Conservation (phyloP, 1,140 invertebrate genomes). For the Drosophila navojoa region DNA sequence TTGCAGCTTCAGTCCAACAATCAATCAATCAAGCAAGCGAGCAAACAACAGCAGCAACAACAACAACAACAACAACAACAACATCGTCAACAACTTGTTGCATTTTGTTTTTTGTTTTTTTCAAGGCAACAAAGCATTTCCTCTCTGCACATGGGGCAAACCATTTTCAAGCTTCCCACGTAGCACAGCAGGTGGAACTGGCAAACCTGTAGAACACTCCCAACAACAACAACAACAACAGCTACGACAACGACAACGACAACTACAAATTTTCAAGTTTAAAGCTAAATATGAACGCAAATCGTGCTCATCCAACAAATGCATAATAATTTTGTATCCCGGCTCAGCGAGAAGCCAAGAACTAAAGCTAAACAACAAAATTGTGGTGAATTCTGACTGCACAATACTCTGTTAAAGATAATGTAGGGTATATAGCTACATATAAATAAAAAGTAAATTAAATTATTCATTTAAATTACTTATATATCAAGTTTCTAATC, state of each 20-base stretch:
- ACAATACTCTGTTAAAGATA: neutral
- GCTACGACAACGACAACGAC: conserved; percentile 37
- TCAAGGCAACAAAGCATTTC: conserved; percentile 49
- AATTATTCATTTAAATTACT: no score
- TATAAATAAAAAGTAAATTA: no score
- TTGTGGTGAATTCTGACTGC: neutral
- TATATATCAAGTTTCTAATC: no score
- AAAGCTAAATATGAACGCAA: conserved; percentile 62
- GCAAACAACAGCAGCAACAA: conserved; percentile 35
- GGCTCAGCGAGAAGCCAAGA: conserved; percentile 21
- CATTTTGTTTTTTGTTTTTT: no score
- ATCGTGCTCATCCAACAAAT: conserved; percentile 49
- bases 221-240: conserved; percentile 39
- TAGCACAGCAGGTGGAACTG: conserved; percentile 49
- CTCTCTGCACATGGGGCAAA: conserved; percentile 25
- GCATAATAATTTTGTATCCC: neutral
- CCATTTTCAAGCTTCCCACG: conserved; percentile 60
- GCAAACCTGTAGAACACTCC: conserved; percentile 63
- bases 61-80: conserved; percentile 45
- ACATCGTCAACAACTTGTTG: conserved; percentile 49
- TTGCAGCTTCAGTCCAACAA: conserved; percentile 51
- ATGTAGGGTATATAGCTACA: no score
- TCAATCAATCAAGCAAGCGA: conserved; percentile 55
- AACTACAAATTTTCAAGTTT: conserved; percentile 68
- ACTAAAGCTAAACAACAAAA: conserved; percentile 1